Evolutionary conservation across 92 coral and sea anemone species (phyloP).

Genomic region (Plumapathes pennacea): DNA sequence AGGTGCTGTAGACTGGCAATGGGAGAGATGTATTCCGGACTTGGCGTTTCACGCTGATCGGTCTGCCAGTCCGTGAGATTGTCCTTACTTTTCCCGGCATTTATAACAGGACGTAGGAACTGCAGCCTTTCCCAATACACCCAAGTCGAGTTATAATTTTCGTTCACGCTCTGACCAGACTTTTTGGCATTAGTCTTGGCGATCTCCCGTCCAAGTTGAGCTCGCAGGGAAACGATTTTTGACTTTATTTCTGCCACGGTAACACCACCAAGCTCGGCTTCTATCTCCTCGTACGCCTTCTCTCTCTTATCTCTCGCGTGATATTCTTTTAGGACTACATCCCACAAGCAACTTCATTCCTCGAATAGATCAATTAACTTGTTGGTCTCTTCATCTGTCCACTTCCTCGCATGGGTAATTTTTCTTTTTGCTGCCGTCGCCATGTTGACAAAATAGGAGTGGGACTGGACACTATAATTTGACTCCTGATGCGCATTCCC

Average conservation of each 20-base stretch:
- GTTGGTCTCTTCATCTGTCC: slow-evolving; percentile 30
- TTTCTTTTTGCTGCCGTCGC: too few relatives aligned
- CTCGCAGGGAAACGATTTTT: slow-evolving; percentile 16
- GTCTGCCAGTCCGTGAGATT: too few relatives aligned
- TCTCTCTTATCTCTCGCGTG: slow-evolving; percentile 29
- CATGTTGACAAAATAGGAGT: too few relatives aligned
- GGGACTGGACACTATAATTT: too few relatives aligned
- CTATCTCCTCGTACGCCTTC: slow-evolving; percentile 20
- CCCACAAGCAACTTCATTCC: slow-evolving; percentile 34
- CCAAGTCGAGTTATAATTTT: slow-evolving; percentile 38
- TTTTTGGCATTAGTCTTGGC: slow-evolving; percentile 19
- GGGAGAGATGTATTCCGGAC: too few relatives aligned
- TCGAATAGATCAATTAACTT: slow-evolving; percentile 34
- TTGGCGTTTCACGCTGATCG: too few relatives aligned
- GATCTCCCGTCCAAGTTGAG: slow-evolving; percentile 49
- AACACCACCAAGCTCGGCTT: slow-evolving; percentile 16
- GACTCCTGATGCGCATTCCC: too few relatives aligned
- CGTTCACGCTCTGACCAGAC: slow-evolving; percentile 39
- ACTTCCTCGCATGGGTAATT: too few relatives aligned
- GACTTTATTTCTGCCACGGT: slow-evolving; percentile 25
- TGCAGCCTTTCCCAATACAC: slow-evolving; percentile 54
- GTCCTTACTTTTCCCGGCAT: slow-evolving; percentile 48
- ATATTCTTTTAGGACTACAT: slow-evolving; percentile 35
- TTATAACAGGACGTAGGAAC: slow-evolving; percentile 44
- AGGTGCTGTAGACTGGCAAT: too few relatives aligned